These are phyloP conservation scores for Nyctibius bracteatus DNA, from an alignment of 2,113 vertebrate genomes.

Conservation along the genomic window DNA sequence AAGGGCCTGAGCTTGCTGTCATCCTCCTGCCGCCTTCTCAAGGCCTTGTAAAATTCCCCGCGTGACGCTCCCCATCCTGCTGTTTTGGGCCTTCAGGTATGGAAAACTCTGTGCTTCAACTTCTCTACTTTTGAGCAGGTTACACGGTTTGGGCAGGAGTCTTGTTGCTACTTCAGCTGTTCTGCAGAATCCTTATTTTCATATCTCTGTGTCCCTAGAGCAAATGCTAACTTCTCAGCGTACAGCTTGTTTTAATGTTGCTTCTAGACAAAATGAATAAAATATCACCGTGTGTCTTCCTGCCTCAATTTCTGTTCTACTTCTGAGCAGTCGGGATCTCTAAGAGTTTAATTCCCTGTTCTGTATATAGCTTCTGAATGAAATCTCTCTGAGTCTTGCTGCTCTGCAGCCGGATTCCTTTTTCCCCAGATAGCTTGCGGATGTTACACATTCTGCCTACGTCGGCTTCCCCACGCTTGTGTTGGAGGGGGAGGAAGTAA, in stretches of 20 bases:
- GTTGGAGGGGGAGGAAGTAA: background rate
- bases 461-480: background rate
- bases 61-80: background rate
- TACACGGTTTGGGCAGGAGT: rapidly evolving
- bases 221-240: background rate
- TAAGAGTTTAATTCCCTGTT: background rate
- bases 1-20: background rate
- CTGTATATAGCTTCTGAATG: background rate
- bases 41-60: background rate
- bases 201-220: background rate
- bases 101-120: background rate
- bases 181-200: slow-evolving; percentile 18
- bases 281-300: slow-evolving; percentile 16
- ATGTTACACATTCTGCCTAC: background rate
- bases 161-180: background rate
- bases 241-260: slow-evolving; percentile 11
- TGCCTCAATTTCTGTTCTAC: slow-evolving; percentile 7
- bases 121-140: background rate
- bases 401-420: background rate
- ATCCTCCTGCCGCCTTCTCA: background rate
- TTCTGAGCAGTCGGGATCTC: background rate
- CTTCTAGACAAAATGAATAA: slow-evolving; percentile 46
- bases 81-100: background rate
- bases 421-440: background rate
- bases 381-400: background rate